Evolutionary conservation across 2,113 vertebrate species (phyloP), one percentile per base, ranked within the genome.

Genomic region (Pelmatolapia mariae): DNA sequence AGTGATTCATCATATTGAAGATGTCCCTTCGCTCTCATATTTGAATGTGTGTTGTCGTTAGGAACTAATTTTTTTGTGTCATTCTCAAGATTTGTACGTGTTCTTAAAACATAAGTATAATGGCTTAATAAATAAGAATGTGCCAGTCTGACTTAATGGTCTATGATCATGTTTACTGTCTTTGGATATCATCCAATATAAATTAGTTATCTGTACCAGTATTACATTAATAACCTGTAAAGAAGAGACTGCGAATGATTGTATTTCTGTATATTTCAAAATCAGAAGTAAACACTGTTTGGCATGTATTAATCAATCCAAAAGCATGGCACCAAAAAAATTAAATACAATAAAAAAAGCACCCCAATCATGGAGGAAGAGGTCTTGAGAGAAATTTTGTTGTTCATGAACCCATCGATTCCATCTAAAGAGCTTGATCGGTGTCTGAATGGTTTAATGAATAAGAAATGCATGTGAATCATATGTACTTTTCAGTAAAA

Each of bases 1-100:
- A 19, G 29, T 84, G 81, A 88, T 86, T 86, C 84, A 88, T 33
- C 8, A 12, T 47, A 33, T 19, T 52, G 26, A 82, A 87, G 40
- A 87, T 53, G 13, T 79, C 40, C 59, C 16, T 79, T 43, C 19
- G 4, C 38, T 56, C 11, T 73, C 71, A 66, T 78, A 71, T 82
- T 59, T 78, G 16, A 78, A 18, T 81, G 8, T 52, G 4, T 56
- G 11, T 57, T 86, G 73, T 84, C 10, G 22, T 61, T 53, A 19
- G 8, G 3, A 85, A 2, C 10, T 5, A 0, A 43, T 45, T 11
- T 47, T 47, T 76, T 29, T 4, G 15, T 29, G 71, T 31, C 24
- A 47, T 4, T 76, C 43, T 50, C 43, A 29, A 50, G 24, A 31
- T 76, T 76, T 76, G 43, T 12, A 29, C 0, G 3, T 76, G 71